phyloP scores from a whole-genome alignment of 2,797 vertebrate species.

The Anisognathus igniventris region DNA sequence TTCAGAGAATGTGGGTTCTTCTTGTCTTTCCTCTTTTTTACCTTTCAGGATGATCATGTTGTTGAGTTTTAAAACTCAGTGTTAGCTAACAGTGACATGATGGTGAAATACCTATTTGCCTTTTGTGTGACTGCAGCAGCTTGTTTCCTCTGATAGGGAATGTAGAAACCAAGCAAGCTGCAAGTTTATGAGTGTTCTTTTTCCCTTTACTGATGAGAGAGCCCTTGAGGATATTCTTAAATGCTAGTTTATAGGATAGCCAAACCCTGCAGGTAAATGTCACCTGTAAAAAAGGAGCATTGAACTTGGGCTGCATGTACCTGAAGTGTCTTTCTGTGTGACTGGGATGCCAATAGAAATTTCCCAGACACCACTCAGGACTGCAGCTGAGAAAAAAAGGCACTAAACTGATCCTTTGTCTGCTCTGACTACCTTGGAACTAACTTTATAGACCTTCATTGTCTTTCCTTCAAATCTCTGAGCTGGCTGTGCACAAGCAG shows the following conservation, averaged over 20 bases:
- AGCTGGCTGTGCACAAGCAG: background rate
- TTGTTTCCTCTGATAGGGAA: constrained; percentile 16
- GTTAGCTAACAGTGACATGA: background rate
- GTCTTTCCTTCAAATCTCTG: background rate
- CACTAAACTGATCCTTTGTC: constrained; percentile 17
- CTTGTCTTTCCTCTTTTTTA: background rate
- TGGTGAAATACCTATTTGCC: constrained; percentile 15
- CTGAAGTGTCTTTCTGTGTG: constrained; percentile 8
- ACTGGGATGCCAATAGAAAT: background rate
- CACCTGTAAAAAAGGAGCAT: background rate
- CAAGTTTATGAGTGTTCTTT: background rate
- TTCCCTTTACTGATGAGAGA: background rate
- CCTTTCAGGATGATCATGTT: background rate
- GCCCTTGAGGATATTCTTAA: background rate
- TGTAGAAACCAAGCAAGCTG: background rate
- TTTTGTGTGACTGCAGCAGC: background rate
- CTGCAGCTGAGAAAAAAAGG: background rate
- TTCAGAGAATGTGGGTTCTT: constrained; percentile 14
- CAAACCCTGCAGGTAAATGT: background rate
- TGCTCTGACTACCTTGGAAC: background rate
- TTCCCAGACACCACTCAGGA: background rate
- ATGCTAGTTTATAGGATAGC: background rate
- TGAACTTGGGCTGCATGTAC: background rate
- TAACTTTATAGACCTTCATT: background rate
- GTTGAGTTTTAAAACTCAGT: background rate